Evolutionary conservation across 2,888 invertebrate species (phyloP), one percentile per base, ranked within the genome.

Genomic region (Euspilapteryx auroguttella): DNA sequence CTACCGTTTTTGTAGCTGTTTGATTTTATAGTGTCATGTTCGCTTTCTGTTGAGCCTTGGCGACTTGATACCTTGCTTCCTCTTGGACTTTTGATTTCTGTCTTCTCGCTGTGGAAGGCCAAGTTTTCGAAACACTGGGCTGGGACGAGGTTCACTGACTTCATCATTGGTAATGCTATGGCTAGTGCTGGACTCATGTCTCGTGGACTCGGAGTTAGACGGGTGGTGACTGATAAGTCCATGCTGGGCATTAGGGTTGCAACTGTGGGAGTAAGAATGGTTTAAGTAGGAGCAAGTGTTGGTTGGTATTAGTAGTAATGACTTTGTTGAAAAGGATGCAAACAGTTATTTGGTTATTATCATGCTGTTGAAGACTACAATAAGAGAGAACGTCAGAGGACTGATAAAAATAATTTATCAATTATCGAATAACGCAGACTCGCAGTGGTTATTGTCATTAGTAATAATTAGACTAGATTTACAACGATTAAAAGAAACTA

Each of bases 151-250:
- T 76, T 76, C 21, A 76, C 71, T 7, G 77, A 76, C 35, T 81
- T 81, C 68, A 81, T 76, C 69, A 80, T 80, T 32, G 81, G 79
- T 35, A 81, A 50, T 32, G 82, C 80, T 47, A 80, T 81, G 27
- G 81, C 79, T 28, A 81, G 56, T 23, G 82, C 80, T 31, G 82
- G 80, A 47, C 82, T 82, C 55, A 81, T 75, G 41, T 83, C 83
- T 34, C 83, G 71, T 32, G 85, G 84, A 55, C 83, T 84, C 31
- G 84, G 83, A 38, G 83, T 80, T 35, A 86, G 68, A 36, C 81
- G 81, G 35, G 83, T 79, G 32, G 83, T 78, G 40, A 83, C 80
- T 34, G 83, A 79, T 42, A 85, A 63, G 47, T 83, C 83, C 56
- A 80, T 68, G 32, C 76, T 75, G 21, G 76, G 73, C 66, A 76